Evolutionary conservation across 2,888 invertebrate species (phyloP), one percentile per base, ranked within the genome.

Genomic region (Dryocosmus kuriphilus): DNA sequence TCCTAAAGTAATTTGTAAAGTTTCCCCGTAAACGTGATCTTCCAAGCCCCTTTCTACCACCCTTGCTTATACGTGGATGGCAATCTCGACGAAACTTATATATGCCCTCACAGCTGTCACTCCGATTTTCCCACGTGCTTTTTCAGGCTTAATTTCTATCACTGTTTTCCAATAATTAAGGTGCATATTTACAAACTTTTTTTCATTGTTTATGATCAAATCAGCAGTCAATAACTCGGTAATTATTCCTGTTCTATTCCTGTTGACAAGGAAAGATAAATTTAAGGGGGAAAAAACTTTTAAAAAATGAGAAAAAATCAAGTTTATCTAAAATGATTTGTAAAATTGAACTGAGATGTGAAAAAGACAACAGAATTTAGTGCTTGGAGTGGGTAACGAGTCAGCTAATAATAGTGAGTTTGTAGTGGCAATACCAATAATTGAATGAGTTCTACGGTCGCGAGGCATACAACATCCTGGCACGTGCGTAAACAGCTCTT

Each of bases 401-500:
- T 75, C 57, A 75, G 80, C 86, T 86, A 87, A 86, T 87, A 87
- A 87, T 87, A 87, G 87, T 76, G 77, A 81, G 78, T 84, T 84
- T 80, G 85, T 82, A 82, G 83, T 80, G 79, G 80, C 79, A 80
- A 79, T 83, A 80, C 80, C 77, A 82, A 84, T 84, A 85, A 86
- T 85, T 82, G 86, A 85, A 85, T 84, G 83, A 84, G 83, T 81
- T 75, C 83, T 81, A 79, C 80, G 83, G 78, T 83, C 80, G 78
- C 78, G 77, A 75, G 81, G 82, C 87, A 85, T 87, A 86, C 88
- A 89, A 90, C 90, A 90, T 90, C 90, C 90, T 91, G 90, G 89
- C 90, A 90, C 90, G 90, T 90, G 90, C 88, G 88, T 88, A 90
- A 90, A 91, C 90, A 90, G 82, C 77, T 83, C 86, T 87, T 86